Conservation (phyloP, 2,888 invertebrate genomes). For the Anagyrus pseudococci region DNA sequence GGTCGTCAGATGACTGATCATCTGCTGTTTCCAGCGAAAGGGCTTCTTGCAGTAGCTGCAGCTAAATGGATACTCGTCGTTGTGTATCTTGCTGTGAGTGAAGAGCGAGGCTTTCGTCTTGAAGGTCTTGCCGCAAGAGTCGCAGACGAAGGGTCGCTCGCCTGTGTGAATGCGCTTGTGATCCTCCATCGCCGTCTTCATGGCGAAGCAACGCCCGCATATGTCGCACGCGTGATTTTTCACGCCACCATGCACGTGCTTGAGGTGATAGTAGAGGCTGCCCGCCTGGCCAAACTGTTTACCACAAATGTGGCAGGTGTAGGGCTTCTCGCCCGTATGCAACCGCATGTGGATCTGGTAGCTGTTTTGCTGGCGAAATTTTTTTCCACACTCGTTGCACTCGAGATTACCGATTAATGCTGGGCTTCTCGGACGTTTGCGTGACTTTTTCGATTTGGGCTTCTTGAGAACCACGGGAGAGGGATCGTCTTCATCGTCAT, state of each 20-base stretch:
- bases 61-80: constrained; percentile 48
- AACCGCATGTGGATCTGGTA: constrained; percentile 43
- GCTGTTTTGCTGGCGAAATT: constrained; percentile 43
- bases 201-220: constrained; percentile 64
- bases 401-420: constrained; percentile 19
- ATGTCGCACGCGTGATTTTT: constrained; percentile 64
- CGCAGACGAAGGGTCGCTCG: constrained; percentile 62
- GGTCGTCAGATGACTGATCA: constrained; percentile 62
- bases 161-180: constrained; percentile 61
- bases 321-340: constrained; percentile 51
- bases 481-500: background rate
- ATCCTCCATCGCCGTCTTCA: constrained; percentile 63
- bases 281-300: constrained; percentile 64
- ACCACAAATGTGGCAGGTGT: constrained; percentile 64
- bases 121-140: constrained; percentile 64
- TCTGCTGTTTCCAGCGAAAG: constrained; percentile 64
- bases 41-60: constrained; percentile 57
- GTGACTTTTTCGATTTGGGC: constrained; percentile 10
- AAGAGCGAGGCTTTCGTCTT: constrained; percentile 63
- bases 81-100: constrained; percentile 57
- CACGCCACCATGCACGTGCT: constrained; percentile 62
- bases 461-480: background rate
- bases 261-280: constrained; percentile 66
- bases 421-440: background rate
- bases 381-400: constrained; percentile 46